Evolutionary conservation across 2,888 invertebrate species (phyloP), one percentile per base, ranked within the genome.

Genomic region (Anthrax anthrax): DNA sequence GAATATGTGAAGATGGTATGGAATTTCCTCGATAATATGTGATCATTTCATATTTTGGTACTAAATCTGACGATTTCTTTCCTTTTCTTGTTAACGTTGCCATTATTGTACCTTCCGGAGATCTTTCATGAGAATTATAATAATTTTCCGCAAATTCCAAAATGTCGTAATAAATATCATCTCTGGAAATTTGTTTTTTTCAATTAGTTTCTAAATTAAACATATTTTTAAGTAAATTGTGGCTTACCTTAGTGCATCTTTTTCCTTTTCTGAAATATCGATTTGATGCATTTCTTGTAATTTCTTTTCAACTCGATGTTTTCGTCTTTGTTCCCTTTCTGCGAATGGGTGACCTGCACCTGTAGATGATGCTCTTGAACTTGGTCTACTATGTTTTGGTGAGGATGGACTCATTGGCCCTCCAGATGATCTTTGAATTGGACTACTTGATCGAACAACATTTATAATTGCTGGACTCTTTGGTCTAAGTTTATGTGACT

Each of bases 11-110:
- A 44, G 86, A 89, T 1, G 91, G 88, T 55, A 95, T 94, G 48
- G 82, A 81, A 58, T 84, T 85, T 39, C 83, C 84, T 61, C 89
- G 86, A 62, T 87, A 86, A 63, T 84, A 94, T 0, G 81, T 82
- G 18, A 92, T 80, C 91, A 95, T 92, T 64, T 95, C 92, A 58
- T 87, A 85, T 60, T 91, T 91, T 4, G 89, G 86, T 32, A 92
- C 74, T 54, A 83, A 72, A 62, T 88, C 88, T 55, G 81, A 74
- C 12, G 81, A 80, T 58, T 86, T 87, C 36, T 77, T 71, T 0
- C 75, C 72, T 64, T 86, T 88, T 50, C 87, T 74, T 0, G 88
- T 87, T 38, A 89, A 65, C 0, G 88, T 89, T 2, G 86, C 86
- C 72, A 89, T 88, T 53, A 89, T 82, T 10, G 88, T 89, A 14